Percentiles rank a stretch among this genome's conserved stretches.
These are phyloP conservation scores for Temnothorax rugatulus DNA, from an alignment of 2,888 invertebrate species.

Conservation along the genomic window DNA sequence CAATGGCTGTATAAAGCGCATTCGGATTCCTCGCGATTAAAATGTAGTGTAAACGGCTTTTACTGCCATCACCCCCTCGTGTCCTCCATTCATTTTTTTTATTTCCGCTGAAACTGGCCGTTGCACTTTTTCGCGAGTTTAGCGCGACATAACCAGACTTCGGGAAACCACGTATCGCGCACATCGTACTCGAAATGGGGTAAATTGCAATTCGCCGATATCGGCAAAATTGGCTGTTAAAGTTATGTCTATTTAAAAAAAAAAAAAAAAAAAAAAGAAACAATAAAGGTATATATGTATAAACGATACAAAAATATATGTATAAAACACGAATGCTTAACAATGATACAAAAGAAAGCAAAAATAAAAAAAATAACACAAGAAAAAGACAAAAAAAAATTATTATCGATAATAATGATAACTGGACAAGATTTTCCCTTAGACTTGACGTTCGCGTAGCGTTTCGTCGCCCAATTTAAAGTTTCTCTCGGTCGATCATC, in stretches of 20 bases:
- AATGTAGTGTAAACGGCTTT: slow-evolving; percentile 46
- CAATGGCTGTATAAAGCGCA: slow-evolving; percentile 32
- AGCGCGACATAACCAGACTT: neutral
- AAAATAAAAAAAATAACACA: neutral
- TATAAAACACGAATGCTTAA: neutral
- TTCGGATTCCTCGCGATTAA: slow-evolving; percentile 41
- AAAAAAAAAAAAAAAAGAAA: too few species aligned
- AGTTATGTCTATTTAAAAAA: neutral
- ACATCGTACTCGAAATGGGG: neutral
- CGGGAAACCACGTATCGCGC: slow-evolving; percentile 1
- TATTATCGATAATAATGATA: slow-evolving; percentile 12
- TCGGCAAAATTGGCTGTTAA: slow-evolving; percentile 7
- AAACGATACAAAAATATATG: neutral
- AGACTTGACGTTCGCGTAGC: slow-evolving; percentile 2
- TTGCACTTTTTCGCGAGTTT: slow-evolving; percentile 49
- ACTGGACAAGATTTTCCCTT: neutral
- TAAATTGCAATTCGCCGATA: slow-evolving; percentile 16
- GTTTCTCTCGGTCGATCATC: slow-evolving; percentile 35
- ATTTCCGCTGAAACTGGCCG: slow-evolving; percentile 17
- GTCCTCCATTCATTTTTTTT: neutral
- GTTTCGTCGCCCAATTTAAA: slow-evolving; percentile 39
- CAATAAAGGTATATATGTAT: neutral
- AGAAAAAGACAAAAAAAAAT: slow-evolving; percentile 23
- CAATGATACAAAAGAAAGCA: neutral
- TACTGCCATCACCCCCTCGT: neutral